Base-by-base conservation (phyloP, 1,140 invertebrate species). In the Hermetia illucens region DNA sequence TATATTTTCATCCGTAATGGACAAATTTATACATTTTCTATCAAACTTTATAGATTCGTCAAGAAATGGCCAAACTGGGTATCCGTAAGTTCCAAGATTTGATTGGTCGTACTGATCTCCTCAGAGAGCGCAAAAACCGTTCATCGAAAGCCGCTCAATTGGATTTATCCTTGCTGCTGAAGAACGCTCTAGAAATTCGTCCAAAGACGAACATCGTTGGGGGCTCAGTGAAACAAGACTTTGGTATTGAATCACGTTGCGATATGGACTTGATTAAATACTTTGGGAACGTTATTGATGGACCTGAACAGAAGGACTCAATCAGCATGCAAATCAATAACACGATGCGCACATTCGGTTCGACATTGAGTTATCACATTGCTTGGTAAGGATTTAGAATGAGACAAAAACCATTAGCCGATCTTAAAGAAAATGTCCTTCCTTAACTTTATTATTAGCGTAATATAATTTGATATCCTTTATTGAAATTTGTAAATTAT, bases 281-380 rank as follows among this genome's bases (percentile, higher is more conserved):
- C 50, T 75, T 81, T 12, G 64, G 68, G 38, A 70, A 75, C 25
- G 77, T 96, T 15, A 62, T 95, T 21, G 75, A 82, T 35, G 85
- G 86, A 0, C 61, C 66, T 20, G 58, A 74, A 35, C 68, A 74
- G 18, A 67, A 66, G 30, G 70, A 89, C 2, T 69, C 77, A 32
- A 77, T 95, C 33, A 68, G 79, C 34, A 78, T 89, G 74, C 70
- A 67, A 22, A 94, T 96, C 43, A 78, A 75, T 29, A 99, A 98
- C 58, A 85, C 90, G 61, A 85, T 88, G 49, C 69, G 94, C 36
- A 80, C 90, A 4, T 98, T 98, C 63, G 87, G 77, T 6, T 81
- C 89, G 2, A 97, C 93, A 2, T 68, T 98, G 1, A 94, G 89
- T 48, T 95, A 97, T 58, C 75, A 91, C 50, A 89, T 97, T 55